A percentile compares a stretch with the other conserved stretches of the same genome.
Conservation (phyloP, 2,113 vertebrate genomes). For the Callipepla squamata region DNA sequence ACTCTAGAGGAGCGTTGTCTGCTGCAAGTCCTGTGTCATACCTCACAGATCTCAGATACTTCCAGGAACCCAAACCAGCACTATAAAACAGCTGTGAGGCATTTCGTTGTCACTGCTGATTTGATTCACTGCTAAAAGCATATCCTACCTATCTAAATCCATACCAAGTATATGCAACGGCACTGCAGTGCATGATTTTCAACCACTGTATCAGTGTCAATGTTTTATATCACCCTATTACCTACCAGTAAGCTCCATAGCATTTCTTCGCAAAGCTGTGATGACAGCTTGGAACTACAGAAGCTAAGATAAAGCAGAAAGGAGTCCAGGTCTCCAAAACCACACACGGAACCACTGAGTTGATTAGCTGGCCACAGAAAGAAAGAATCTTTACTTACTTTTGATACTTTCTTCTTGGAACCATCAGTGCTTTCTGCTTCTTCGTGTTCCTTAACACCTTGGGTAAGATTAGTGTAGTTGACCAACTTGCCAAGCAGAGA, state of each 20-base stretch:
- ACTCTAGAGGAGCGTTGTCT: not conserved
- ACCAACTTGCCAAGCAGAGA: slow-evolving; percentile 95
- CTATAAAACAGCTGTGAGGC: not conserved
- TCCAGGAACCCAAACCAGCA: not conserved
- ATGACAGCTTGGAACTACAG: not conserved
- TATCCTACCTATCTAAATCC: not conserved
- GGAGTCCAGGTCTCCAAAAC: not conserved
- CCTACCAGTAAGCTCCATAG: not conserved
- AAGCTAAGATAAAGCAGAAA: not conserved
- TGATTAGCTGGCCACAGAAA: accelerated
- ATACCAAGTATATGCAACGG: not conserved
- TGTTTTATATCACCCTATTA: not conserved
- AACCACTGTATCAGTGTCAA: not conserved
- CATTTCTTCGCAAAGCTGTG: not conserved
- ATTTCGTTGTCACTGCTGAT: not conserved
- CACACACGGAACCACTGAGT: accelerated
- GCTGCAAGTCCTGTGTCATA: not conserved
- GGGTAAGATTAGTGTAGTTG: slow-evolving; percentile 96
- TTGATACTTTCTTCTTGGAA: slow-evolving; percentile 85
- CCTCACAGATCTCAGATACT: not conserved
- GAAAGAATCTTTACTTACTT: slow-evolving; percentile 78
- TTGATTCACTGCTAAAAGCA: not conserved
- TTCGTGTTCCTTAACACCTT: slow-evolving; percentile 96
- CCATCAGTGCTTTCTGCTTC: slow-evolving; percentile 89
- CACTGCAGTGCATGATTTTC: not conserved